phyloP scores from a whole-genome alignment of 2,888 invertebrate genomes.

The Strigamia transsilvanica region DNA sequence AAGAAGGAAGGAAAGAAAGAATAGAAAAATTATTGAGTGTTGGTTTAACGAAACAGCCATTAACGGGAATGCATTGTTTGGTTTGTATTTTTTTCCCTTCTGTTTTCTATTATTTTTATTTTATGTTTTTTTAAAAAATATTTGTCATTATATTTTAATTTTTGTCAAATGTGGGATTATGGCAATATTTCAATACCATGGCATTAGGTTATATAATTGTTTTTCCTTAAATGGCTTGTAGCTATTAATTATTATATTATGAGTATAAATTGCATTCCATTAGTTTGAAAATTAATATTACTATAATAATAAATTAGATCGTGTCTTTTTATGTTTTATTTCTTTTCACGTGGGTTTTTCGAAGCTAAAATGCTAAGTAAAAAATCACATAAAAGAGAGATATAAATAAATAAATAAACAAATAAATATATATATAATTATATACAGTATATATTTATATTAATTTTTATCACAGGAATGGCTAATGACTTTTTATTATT shows the following conservation, averaged over 20 bases:
- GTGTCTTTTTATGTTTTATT: neutral
- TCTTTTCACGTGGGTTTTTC: neutral
- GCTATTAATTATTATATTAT: conserved; percentile 18
- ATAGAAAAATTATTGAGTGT: neutral
- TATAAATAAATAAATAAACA: neutral
- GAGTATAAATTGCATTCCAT: conserved; percentile 17
- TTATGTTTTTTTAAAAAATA: neutral
- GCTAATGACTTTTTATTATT: conserved; percentile 40
- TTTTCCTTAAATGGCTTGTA: conserved; percentile 29
- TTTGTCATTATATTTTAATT: conserved; percentile 1
- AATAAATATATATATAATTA: conserved; percentile 5
- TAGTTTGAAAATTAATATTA: neutral
- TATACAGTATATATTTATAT: conserved; percentile 10
- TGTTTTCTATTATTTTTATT: neutral
- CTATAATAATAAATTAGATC: neutral
- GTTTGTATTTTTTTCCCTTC: neutral
- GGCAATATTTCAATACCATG: conserved; percentile 37
- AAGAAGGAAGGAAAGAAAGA: too few species aligned
- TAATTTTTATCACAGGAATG: conserved; percentile 38
- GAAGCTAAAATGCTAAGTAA: neutral
- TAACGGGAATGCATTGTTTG: conserved; percentile 13
- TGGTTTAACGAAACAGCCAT: conserved; percentile 12
- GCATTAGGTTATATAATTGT: conserved; percentile 44
- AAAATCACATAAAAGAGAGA: neutral
- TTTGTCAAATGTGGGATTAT: conserved; percentile 46